Evolutionary conservation across 2,888 invertebrate genomes (phyloP), one percentile per base, ranked within the genome.

Genomic region (Aricia artaxerxes): DNA sequence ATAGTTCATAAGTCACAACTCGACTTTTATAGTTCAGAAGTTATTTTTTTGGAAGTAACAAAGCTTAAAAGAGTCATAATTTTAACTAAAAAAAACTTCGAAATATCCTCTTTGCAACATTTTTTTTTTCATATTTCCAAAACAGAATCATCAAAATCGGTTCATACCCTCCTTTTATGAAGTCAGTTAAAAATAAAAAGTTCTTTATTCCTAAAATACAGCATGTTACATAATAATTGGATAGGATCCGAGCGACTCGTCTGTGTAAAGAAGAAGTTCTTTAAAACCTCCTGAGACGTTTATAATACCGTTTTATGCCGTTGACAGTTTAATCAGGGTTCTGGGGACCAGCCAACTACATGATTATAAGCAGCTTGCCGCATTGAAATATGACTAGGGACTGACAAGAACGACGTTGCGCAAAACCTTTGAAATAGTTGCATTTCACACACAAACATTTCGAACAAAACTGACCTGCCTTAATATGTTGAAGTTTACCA

Each of bases 261-360:
- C 31, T 35, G 64, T 3, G 4, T 35, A 64, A 3, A 61, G 61
- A 16, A 16, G 16, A 16, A 31, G 64, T 64, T 69, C 31, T 7
- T 11, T 38, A 69, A 35, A 69, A 69, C 69, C 35, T 69, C 38
- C 69, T 69, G 35, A 69, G 35, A 16, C 69, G 35, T 69, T 69
- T 69, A 38, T 69, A 69, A 69, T 13, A 13, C 69, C 4, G 31
- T 38, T 69, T 69, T 69, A 13, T 69, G 69, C 16, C 16, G 69
- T 11, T 69, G 69, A 69, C 69, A 69, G 69, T 38, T 69, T 69
- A 69, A 69, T 69, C 69, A 38, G 69, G 69, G 35, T 35, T 35
- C 35, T 69, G 69, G 35, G 35, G 69, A 35, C 35, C 16, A 13
- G 69, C 69, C 69, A 69, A 69, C 69, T 38, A 38, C 5, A 69